Evolutionary conservation across 1,140 invertebrate species (phyloP).

Genomic region (Venturia canescens): DNA sequence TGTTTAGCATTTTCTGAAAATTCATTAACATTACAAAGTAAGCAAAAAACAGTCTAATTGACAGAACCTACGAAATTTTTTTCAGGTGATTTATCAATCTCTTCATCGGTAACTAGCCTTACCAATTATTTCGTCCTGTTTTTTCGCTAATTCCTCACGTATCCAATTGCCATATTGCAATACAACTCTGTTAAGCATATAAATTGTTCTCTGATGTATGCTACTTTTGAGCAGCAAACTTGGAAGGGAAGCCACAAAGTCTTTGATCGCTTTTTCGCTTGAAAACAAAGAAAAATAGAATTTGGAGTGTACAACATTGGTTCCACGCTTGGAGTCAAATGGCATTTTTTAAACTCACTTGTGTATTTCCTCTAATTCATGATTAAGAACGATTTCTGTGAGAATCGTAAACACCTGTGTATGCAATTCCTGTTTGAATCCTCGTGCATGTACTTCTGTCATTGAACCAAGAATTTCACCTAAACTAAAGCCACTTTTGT

Average conservation of each 20-base stretch:
- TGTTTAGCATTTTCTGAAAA: conserved; percentile 71
- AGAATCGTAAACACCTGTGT: conserved; percentile 68
- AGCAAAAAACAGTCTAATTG: background rate
- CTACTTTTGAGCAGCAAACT: conserved; percentile 62
- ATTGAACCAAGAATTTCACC: conserved; percentile 57
- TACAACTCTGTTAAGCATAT: conserved; percentile 68
- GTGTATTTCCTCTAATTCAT: conserved; percentile 69
- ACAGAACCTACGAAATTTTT: too few species aligned
- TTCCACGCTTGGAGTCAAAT: too few species aligned
- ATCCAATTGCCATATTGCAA: conserved; percentile 68
- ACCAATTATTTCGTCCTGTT: conserved; percentile 70
- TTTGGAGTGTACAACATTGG: too few species aligned
- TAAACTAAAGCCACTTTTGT: conserved; percentile 63
- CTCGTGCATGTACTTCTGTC: conserved; percentile 59
- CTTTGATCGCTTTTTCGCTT: conserved; percentile 66
- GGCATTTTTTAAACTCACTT: conserved; percentile 61
- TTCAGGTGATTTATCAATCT: too few species aligned
- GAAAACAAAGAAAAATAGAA: conserved; percentile 32
- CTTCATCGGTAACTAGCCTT: conserved; percentile 41
- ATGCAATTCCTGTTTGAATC: conserved; percentile 63
- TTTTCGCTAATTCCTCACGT: conserved; percentile 60
- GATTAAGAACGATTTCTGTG: conserved; percentile 72
- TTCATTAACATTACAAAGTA: conserved; percentile 34
- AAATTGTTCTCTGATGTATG: conserved; percentile 67
- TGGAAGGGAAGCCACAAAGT: conserved; percentile 67